Base-by-base conservation (phyloP, 2,113 vertebrate species). In the Tupaia tana region DNA sequence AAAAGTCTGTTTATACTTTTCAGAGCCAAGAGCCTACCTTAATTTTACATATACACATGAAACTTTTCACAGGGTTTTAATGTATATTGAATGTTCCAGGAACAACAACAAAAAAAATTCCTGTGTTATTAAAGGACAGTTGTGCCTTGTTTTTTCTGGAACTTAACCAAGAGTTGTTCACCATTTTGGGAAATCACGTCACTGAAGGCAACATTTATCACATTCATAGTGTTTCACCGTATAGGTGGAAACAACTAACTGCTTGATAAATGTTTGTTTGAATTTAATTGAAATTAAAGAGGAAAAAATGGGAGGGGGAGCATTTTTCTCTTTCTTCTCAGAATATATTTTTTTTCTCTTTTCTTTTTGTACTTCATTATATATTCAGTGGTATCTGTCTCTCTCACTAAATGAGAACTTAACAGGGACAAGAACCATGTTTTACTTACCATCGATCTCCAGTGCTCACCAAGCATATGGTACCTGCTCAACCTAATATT, bases 51-150 rank as follows among this genome's bases (percentile, higher is more conserved):
- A 78, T 78, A 27, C 58, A 82, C 13, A 10, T 52, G 24, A 34
- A 89, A 90, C 70, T 93, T 97, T 74, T 95, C 75, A 61, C 24
- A 93, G 70, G 29, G 69, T 94, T 82, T 84, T 95, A 91, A 90
- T 77, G 88, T 74, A 80, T 96, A 12, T 75, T 92, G 34, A 83
- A 59, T 96, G 85, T 94, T 94, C 66, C 20, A 61, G 34, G 58
- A 73, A 78, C 86, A 92, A 90, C n/a, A 58, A 29, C 20, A 1
- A 4, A 43, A 75, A 67, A 3, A 43, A 43, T 43, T 78, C 52
- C 22, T 59, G 14, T 69, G 15, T 82, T 86, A 67, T 22, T 93
- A 54, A 95, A 87, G 54, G 87, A 78, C 59, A 7, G n/a, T 34
- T 71, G 0, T 59, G n/a, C 22, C 12, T 84, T 81, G 34, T 87